These are phyloP conservation scores for Andrena camellia DNA, from an alignment of 2,888 invertebrate species.

Conservation along the genomic window DNA sequence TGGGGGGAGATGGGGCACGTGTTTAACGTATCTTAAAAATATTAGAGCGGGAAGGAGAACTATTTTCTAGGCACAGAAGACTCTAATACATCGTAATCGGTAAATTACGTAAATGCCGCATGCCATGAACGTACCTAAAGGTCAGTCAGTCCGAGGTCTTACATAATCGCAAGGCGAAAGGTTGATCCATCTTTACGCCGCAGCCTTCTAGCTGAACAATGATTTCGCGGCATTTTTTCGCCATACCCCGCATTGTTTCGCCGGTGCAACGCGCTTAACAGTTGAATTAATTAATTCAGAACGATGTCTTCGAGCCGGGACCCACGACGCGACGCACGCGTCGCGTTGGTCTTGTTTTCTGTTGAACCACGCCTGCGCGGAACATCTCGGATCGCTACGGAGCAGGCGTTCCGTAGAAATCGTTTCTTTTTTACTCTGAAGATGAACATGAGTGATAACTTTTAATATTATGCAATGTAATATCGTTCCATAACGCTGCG, in stretches of 20 bases:
- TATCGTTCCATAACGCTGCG: too few species aligned
- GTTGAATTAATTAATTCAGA: constrained; percentile 58
- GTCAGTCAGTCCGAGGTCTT: constrained; percentile 82
- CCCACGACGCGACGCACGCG: not conserved
- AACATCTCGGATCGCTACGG: not conserved
- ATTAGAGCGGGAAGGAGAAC: constrained; percentile 70
- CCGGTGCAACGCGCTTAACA: constrained; percentile 29
- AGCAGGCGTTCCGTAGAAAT: not conserved
- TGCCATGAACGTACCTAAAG: constrained; percentile 82
- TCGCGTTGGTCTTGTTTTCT: not conserved
- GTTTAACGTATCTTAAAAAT: constrained; percentile 62
- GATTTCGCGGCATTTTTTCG: constrained; percentile 71
- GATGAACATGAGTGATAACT: not conserved
- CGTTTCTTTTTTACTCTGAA: not conserved
- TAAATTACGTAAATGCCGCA: constrained; percentile 83
- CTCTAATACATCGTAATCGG: constrained; percentile 77
- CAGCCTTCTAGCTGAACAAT: constrained; percentile 77
- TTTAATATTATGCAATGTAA: not conserved
- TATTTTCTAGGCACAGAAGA: constrained; percentile 70
- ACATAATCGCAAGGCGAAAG: constrained; percentile 83
- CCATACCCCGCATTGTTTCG: constrained; percentile 59
- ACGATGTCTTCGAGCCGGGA: constrained; percentile 1
- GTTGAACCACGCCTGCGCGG: not conserved
- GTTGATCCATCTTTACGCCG: constrained; percentile 81
- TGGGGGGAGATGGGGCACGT: constrained; percentile 23